Base-by-base conservation (phyloP, 2,888 invertebrate species). In the Eupelmus urozonus region DNA sequence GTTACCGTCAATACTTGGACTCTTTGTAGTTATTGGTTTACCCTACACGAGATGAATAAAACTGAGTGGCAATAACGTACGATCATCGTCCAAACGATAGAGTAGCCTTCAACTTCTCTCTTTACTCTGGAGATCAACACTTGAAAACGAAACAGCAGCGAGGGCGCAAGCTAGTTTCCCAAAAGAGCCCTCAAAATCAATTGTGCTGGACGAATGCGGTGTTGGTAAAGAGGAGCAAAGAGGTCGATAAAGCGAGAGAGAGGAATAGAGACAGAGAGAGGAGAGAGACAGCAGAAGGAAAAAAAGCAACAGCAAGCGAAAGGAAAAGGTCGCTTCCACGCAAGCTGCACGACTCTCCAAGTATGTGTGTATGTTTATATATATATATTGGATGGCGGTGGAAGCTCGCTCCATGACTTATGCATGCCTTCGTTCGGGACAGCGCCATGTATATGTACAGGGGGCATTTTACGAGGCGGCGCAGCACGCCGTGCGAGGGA, bases 381-480 rank as follows among this genome's bases (percentile, higher is more conserved):
- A n/a, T n/a, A n/a, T n/a, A 34, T 34, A 34, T 3, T 34, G 34
- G 34, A 34, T 34, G 2, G 45, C 16, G 16, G 45, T 16, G 13
- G 2, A 45, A 9, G 34, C 45, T 45, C 11, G 13, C 25, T 20
- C 74, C 72, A 79, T 82, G 79, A 80, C 80, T 82, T 80, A 80
- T 79, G 79, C 79, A 77, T 74, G 72, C 69, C 74, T 80, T 70
- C 60, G 80, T 60, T 74, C 66, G 78, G 79, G 81, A 53, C 60
- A 20, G 13, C 51, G 27, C 55, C 53, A 20, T 29, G 45, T 16
- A 18, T 27, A 29, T 66, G 45, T 42, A 55, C 13, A 42, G 16
- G 25, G 76, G 73, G 76, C 74, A 78, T 79, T 83, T 82, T 82
- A 83, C 76, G 82, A 82, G 79, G 77, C 71, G 79, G 77, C 53